Base-by-base conservation (phyloP, 2,113 vertebrate genomes). In the Gobiocypris rarus region DNA sequence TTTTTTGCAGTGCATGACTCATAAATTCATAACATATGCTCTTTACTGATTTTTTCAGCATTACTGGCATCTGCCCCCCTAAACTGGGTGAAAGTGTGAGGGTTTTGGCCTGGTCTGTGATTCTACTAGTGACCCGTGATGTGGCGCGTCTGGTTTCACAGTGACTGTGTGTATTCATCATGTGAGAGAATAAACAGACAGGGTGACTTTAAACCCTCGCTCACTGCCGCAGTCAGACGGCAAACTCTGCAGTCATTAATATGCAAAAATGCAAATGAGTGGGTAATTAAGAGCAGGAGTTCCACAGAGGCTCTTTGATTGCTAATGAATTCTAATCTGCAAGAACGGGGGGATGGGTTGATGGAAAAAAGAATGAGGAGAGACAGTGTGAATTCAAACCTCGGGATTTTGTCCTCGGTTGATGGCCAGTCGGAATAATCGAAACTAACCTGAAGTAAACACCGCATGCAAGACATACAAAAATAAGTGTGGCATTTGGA, bases 221-320 rank as follows among this genome's bases (percentile, higher is more conserved):
- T 84, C 87, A 87, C 92, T 93, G 94, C 93, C 90, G 93, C 91
- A 94, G 87, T 92, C 90, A 92, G 92, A 93, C 87, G 85, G 91
- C 92, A 90, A 93, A 91, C 91, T 93, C 93, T 94, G 94, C 93
- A 94, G 91, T 94, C 92, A 95, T 95, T 95, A 95, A 94, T 94
- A 95, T 95, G 94, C 94, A 95, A 93, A 94, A 93, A 95, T 95
- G 94, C 93, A 95, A 95, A 95, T 95, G 89, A 91, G 89, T 81
- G 89, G 89, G 93, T 94, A 94, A 95, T 95, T 95, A 95, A 95
- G 93, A 93, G 93, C 91, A 92, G 93, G 93, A 90, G 91, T 93
- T 95, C 91, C 93, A 94, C 93, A 93, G 93, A 93, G 92, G 91
- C 93, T 91, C 92, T 94, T 94, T 95, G 94, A 94, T 95, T 95